Conservation (phyloP, 2,113 vertebrate species). For the Alligator sinensis region DNA sequence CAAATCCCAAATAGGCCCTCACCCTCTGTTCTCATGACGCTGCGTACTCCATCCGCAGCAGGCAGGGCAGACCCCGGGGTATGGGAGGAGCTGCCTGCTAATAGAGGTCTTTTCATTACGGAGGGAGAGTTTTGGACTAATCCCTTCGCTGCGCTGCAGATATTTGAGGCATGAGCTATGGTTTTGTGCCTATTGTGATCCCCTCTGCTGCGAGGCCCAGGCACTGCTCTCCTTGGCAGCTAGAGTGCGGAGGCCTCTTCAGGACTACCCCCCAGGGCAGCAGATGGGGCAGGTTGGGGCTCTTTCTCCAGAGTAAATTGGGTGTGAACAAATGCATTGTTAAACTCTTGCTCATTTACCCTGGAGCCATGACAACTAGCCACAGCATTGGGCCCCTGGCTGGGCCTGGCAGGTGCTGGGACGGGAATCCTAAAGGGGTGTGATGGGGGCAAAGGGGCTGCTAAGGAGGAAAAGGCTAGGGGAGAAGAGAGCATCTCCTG, state of each 20-base stretch:
- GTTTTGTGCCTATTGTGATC: not conserved
- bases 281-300: fast-evolving
- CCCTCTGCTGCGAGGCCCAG: not conserved
- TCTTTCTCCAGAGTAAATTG: not conserved
- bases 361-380: not conserved
- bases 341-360: not conserved
- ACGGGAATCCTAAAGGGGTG: not conserved
- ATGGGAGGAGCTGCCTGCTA: not conserved
- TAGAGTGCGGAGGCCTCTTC: not conserved
- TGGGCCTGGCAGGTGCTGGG: not conserved
- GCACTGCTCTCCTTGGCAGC: not conserved
- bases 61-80: not conserved
- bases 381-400: not conserved
- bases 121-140: not conserved
- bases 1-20: not conserved
- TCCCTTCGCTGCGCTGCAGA: not conserved
- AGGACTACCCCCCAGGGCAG: not conserved
- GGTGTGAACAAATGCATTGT: not conserved
- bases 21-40: too few species aligned
- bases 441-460: not conserved
- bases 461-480: not conserved
- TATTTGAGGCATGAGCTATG: not conserved
- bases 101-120: not conserved
- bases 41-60: not conserved
- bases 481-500: not conserved